Conservation (phyloP, 1,140 invertebrate species). For the Archivesica marissinica region DNA sequence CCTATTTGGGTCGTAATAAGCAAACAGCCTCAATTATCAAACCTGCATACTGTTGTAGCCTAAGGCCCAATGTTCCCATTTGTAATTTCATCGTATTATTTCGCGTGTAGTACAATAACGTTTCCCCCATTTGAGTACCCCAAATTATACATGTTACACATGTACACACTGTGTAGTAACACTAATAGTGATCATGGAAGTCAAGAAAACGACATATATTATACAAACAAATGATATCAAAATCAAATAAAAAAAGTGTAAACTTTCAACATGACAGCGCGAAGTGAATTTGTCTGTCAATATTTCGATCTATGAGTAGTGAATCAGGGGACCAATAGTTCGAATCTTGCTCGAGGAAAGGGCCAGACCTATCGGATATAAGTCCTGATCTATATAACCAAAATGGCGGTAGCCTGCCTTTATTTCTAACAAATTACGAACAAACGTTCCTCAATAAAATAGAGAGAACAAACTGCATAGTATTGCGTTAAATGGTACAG, state of each 20-base stretch:
- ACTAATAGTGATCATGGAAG: slow-evolving; percentile 47
- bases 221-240: slow-evolving; percentile 48
- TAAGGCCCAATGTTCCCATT: no score
- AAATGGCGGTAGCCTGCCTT: slow-evolving; percentile 59
- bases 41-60: no score
- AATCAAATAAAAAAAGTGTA: slow-evolving; percentile 35
- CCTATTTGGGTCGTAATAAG: no score
- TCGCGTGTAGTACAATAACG: background rate
- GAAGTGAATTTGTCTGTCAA: no score
- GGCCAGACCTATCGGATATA: slow-evolving; percentile 9
- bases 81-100: no score
- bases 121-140: slow-evolving; percentile 21
- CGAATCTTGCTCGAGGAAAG: background rate
- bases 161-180: slow-evolving; percentile 54
- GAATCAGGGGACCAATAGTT: background rate
- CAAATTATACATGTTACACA: slow-evolving; percentile 39
- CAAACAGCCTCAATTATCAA: no score
- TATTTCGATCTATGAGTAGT: background rate
- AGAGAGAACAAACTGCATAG: background rate
- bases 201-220: slow-evolving; percentile 50
- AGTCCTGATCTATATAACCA: slow-evolving; percentile 48
- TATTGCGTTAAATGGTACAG: no score
- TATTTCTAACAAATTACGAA: slow-evolving; percentile 31
- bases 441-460: background rate
- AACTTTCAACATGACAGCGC: background rate